A percentile compares a stretch with the other conserved stretches of the same genome.
These are phyloP conservation scores for Paradisaea rubra DNA, from an alignment of 2,113 vertebrate genomes.

Conservation along the genomic window DNA sequence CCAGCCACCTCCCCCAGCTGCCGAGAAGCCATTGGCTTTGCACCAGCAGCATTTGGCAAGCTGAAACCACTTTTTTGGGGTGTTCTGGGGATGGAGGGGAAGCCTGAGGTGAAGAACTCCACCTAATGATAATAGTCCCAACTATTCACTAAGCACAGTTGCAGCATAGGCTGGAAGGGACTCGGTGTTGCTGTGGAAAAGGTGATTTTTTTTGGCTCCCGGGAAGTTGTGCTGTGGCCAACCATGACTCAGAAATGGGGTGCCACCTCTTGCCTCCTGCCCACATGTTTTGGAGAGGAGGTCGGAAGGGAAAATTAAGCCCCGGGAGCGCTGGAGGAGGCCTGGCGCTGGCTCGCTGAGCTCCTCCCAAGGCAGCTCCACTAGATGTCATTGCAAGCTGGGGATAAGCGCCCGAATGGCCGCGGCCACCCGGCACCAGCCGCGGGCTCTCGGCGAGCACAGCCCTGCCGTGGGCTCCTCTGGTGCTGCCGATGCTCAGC, in stretches of 20 bases:
- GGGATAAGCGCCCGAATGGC: background rate
- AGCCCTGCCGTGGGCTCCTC: rapidly evolving
- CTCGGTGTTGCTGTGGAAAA: background rate
- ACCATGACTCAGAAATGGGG: rapidly evolving
- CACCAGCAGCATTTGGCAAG: background rate
- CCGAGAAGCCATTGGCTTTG: background rate
- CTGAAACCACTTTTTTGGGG: background rate
- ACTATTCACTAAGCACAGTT: background rate
- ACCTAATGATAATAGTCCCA: too few relatives aligned
- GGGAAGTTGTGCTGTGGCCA: background rate
- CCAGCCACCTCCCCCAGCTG: background rate
- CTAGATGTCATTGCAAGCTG: conserved; percentile 33
- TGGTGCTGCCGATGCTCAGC: rapidly evolving
- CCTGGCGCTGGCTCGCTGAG: rapidly evolving
- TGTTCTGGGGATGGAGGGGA: background rate
- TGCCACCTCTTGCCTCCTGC: background rate
- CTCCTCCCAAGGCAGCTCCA: background rate
- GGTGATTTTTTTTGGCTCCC: background rate
- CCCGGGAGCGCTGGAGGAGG: background rate
- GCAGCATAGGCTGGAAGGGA: background rate
- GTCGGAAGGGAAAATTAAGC: background rate
- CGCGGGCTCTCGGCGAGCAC: rapidly evolving
- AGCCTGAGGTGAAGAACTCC: background rate
- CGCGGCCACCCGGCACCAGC: background rate
- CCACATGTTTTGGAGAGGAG: background rate